A percentile compares a stretch with the other conserved stretches of the same genome.
Conservation (phyloP, 2,888 invertebrate species). For the Sminthurinus aureus region DNA sequence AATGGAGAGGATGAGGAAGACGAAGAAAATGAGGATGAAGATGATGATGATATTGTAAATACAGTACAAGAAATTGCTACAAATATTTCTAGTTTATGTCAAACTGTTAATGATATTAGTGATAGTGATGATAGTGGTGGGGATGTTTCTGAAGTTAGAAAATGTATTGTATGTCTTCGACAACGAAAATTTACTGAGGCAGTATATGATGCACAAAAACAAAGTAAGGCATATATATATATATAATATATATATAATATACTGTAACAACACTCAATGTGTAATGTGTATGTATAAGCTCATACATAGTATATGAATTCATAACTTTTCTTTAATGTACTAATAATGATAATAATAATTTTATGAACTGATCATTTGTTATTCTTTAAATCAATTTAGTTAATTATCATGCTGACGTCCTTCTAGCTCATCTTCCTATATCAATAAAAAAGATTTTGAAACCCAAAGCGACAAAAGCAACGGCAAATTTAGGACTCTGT, state of each 20-base stretch:
- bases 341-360: too few relatives aligned
- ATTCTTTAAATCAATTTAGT: conserved; percentile 24
- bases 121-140: conserved; percentile 20
- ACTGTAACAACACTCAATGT: not conserved
- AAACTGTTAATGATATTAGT: not conserved
- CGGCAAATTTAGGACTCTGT: conserved; percentile 45
- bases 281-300: too few relatives aligned
- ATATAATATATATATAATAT: not conserved
- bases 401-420: conserved; percentile 50
- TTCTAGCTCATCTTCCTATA: conserved; percentile 53
- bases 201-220: conserved; percentile 50
- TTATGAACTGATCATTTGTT: too few relatives aligned
- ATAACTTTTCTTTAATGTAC: not conserved
- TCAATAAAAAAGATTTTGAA: conserved; percentile 29
- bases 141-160: conserved; percentile 36
- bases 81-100: not conserved
- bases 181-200: conserved; percentile 50
- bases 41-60: conserved; percentile 15
- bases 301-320: not conserved
- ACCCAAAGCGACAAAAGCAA: conserved; percentile 1
- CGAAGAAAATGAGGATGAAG: not conserved
- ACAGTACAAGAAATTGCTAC: conserved; percentile 2
- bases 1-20: not conserved
- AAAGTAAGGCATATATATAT: not conserved
- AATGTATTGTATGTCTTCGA: conserved; percentile 55